Conservation (phyloP, 92 coral and sea anemone species). For the Desmophyllum pertusum region DNA sequence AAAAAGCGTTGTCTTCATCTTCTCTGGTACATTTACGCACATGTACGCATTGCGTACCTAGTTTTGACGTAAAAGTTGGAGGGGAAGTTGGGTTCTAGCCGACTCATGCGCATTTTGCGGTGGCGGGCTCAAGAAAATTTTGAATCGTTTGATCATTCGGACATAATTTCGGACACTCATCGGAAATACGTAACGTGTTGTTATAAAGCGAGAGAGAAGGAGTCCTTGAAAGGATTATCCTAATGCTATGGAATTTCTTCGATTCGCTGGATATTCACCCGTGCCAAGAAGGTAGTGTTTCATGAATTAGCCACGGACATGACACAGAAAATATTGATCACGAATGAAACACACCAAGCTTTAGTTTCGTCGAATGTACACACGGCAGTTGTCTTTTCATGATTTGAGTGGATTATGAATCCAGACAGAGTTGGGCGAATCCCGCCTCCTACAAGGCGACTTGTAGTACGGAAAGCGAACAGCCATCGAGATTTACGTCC, state of each 20-base stretch:
- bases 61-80: background rate
- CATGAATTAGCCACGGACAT: constrained; percentile 1
- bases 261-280: background rate
- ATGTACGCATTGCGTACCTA: background rate
- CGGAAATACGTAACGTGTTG: constrained; percentile 35
- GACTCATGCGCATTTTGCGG: constrained; percentile 15
- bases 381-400: background rate
- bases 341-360: background rate
- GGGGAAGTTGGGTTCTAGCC: background rate
- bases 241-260: constrained; percentile 2
- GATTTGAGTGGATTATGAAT: constrained; percentile 56
- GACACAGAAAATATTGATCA: background rate
- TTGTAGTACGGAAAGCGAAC: constrained; percentile 91
- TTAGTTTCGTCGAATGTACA: constrained; percentile 12
- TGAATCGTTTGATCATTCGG: constrained; percentile 16
- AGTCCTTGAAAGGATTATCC: constrained; percentile 19
- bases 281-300: background rate
- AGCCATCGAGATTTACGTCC: constrained; percentile 95
- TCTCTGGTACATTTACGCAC: too few relatives aligned
- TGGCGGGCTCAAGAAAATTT: constrained; percentile 37
- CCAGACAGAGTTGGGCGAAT: constrained; percentile 75
- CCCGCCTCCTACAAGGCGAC: constrained; percentile 92
- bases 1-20: too few relatives aligned
- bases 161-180: too few relatives aligned
- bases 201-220: constrained; percentile 3